phyloP scores from a whole-genome alignment of 2,888 invertebrate genomes.

The Pollenia labialis region DNA sequence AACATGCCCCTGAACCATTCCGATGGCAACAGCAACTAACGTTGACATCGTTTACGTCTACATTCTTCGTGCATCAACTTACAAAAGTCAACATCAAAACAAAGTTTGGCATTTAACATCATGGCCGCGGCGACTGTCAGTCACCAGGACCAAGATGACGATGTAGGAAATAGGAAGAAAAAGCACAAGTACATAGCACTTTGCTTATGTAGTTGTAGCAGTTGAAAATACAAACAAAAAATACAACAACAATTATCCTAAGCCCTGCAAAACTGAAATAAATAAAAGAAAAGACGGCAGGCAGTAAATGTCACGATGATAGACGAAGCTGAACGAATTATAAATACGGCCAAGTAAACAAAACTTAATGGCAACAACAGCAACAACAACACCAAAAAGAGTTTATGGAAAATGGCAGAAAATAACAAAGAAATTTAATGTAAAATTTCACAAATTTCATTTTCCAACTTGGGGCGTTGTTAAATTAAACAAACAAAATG shows the following conservation, averaged over 20 bases:
- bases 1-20: neutral
- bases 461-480: constrained; percentile 66
- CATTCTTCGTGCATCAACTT: constrained; percentile 43
- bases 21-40: constrained; percentile 22
- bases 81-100: constrained; percentile 63
- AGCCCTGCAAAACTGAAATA: constrained; percentile 41
- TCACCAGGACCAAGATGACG: constrained; percentile 71
- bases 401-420: constrained; percentile 45
- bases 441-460: constrained; percentile 68
- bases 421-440: constrained; percentile 53
- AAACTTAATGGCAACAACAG: neutral
- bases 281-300: constrained; percentile 65
- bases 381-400: neutral
- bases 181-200: constrained; percentile 20
- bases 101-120: constrained; percentile 71
- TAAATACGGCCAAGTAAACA: constrained; percentile 66
- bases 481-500: constrained; percentile 57
- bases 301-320: constrained; percentile 70
- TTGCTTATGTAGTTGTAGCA: constrained; percentile 37
- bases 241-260: neutral
- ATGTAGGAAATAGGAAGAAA: constrained; percentile 11
- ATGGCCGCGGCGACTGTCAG: constrained; percentile 72
- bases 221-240: neutral
- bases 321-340: constrained; percentile 73
- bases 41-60: constrained; percentile 23